Evolutionary conservation across 92 coral and sea anemone genomes (phyloP), one percentile per base, ranked within the genome.

Genomic region (Phenganax marumi): DNA sequence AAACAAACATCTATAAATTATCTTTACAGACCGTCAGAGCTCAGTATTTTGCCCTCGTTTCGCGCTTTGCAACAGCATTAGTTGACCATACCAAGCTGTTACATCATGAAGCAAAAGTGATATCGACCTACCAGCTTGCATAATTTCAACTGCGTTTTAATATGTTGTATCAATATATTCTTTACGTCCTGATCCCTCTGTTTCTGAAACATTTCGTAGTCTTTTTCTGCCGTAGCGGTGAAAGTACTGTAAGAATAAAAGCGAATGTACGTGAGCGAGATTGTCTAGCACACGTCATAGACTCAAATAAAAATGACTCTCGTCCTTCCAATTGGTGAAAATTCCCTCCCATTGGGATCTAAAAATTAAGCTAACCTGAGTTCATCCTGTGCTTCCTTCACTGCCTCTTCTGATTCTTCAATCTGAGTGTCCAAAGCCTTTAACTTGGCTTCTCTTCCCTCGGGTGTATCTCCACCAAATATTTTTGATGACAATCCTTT

Each of bases 381-480:
- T n/a, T 95, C 98, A 52, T 95, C 98, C 73, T 88, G 90, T 49
- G 92, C 85, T 16, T 91, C 72, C 66, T 91, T 79, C 22, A 95
- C 97, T 57, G 73, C 82, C 11, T 80, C 80, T 80, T 95, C 97
- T 1, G 92, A 91, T 84, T 95, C 98, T 46, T 50, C 79, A 63
- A 95, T 92, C 70, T 95, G 98, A 76, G 91, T 93, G 18, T 95
- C 97, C 50, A 95, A 81, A 14, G 84, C 73, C 53, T 73, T 52
- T 51, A 92, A 88, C 83, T 95, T 95, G 17, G 90, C 75, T 48
- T 84, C 96, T 26, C 94, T 78, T 21, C 88, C 88, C 70, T 92
- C 98, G 17, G 92, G 89, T 62, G 98, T 85, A 65, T 95, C 98
- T 0, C 96, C 96, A 24, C 98, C 98, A 85, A 95, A 95, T 81